Evolutionary conservation across 2,888 invertebrate genomes (phyloP), one percentile per base, ranked within the genome.

Genomic region (Dryobota labecula): DNA sequence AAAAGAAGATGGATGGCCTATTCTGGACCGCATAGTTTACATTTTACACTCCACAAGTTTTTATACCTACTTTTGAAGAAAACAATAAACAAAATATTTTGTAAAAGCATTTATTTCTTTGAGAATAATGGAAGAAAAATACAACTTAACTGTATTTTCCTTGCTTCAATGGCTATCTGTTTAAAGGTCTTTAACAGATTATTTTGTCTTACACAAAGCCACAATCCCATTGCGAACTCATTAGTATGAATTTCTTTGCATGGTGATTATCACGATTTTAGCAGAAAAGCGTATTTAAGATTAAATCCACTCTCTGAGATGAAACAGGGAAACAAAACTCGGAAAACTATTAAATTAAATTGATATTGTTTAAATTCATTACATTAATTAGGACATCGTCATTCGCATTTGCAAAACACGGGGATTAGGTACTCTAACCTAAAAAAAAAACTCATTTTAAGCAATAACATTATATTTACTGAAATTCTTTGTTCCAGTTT

Each of bases 171-270:
- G 4, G 36, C 56, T 53, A 77, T 82, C 61, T 36, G 47, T 53
- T 41, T 45, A 53, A 47, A 47, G 41, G 76, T 36, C 54, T 80
- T 67, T 53, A 54, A 47, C 30, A 63, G 78, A 69, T 77, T 69
- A 82, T 57, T 61, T 30, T 11, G n/a, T 62, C 70, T 70, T 49
- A 49, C 30, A 53, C 36, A 69, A 82, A 77, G 62, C 70, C 82
- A 57, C 58, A 53, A 54, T 49, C 13, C 47, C 43, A 80, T 58
- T 82, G 53, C 27, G 27, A 77, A 27, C 47, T 77, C 78, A 77
- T 82, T 77, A 62, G 49, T 62, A 33, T 47, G n/a, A 61, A 56
- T 53, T 57, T 57, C 45, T 82, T 69, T 69, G 58, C 41, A 77
- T 33, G 41, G 54, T 73, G 20, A 74, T 45, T 61, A n/a, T 30